Conservation (phyloP, 2,113 vertebrate species). For the Peromyscus californicus region DNA sequence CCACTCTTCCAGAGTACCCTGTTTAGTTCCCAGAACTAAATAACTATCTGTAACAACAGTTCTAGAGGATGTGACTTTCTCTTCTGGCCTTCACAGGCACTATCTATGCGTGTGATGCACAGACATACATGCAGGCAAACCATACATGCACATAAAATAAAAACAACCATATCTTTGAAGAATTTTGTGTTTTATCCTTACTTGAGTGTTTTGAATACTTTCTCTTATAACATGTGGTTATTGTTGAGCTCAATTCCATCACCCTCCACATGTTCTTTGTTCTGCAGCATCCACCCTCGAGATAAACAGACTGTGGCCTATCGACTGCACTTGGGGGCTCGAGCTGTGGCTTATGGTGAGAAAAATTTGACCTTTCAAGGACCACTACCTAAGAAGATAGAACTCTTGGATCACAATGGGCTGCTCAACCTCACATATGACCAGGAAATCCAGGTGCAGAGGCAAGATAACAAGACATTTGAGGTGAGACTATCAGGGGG, state of each 20-base stretch:
- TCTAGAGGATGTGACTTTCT: background rate
- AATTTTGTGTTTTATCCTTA: background rate
- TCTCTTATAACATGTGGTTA: background rate
- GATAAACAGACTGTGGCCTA: slow-evolving; percentile 93
- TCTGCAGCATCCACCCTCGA: slow-evolving; percentile 92
- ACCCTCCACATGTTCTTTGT: background rate
- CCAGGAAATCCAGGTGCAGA: slow-evolving; percentile 85
- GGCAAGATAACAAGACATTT: slow-evolving; percentile 81
- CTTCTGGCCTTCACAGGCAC: background rate
- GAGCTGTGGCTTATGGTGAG: slow-evolving; percentile 92
- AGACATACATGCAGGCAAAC: background rate
- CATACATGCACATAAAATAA: background rate
- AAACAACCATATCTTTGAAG: background rate
- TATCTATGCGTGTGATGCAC: background rate
- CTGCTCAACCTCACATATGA: slow-evolving; percentile 89
- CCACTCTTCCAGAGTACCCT: background rate
- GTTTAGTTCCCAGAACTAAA: background rate
- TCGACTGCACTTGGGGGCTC: slow-evolving; percentile 92
- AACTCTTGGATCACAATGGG: background rate
- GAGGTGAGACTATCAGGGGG: slow-evolving; percentile 87
- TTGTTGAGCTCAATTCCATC: background rate
- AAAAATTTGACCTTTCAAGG: slow-evolving; percentile 89
- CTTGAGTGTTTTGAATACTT: background rate
- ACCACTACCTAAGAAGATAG: slow-evolving; percentile 87
- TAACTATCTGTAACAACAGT: background rate